Evolutionary conservation across 2,113 vertebrate genomes (phyloP).

Genomic region (Ahaetulla prasina): DNA sequence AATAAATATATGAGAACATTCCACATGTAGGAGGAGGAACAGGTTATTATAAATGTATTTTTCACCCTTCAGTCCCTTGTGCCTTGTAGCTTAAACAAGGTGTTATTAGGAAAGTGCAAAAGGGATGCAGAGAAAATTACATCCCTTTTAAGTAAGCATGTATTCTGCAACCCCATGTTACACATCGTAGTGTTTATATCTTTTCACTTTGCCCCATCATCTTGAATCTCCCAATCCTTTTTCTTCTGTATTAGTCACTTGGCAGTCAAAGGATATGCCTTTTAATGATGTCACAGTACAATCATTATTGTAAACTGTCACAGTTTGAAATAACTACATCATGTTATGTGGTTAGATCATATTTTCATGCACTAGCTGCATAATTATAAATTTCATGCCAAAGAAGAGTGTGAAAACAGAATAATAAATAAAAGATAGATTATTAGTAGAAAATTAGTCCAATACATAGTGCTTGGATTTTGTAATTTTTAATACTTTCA

Average conservation of each 20-base stretch:
- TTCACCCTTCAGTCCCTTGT: background rate
- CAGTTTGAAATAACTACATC: background rate
- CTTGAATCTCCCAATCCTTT: background rate
- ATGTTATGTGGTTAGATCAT: background rate
- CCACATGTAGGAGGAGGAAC: background rate
- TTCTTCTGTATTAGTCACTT: background rate
- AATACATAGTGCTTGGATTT: background rate
- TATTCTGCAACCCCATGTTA: background rate
- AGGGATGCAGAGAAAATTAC: background rate
- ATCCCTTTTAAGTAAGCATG: background rate
- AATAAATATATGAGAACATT: background rate
- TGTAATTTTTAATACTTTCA: background rate
- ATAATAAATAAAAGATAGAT: background rate
- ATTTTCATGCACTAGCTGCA: background rate
- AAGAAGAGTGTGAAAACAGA: background rate
- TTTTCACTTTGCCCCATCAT: background rate
- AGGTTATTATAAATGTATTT: background rate
- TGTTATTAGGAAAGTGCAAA: background rate
- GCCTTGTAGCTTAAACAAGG: background rate
- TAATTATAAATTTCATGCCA: background rate
- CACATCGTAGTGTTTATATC: background rate
- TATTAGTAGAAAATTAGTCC: background rate
- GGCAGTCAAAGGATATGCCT: background rate
- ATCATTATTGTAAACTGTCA: no score
- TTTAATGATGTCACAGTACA: background rate